Evolutionary conservation across 2,888 invertebrate species (phyloP), one percentile per base, ranked within the genome.

Genomic region (Plagodis pulveraria): DNA sequence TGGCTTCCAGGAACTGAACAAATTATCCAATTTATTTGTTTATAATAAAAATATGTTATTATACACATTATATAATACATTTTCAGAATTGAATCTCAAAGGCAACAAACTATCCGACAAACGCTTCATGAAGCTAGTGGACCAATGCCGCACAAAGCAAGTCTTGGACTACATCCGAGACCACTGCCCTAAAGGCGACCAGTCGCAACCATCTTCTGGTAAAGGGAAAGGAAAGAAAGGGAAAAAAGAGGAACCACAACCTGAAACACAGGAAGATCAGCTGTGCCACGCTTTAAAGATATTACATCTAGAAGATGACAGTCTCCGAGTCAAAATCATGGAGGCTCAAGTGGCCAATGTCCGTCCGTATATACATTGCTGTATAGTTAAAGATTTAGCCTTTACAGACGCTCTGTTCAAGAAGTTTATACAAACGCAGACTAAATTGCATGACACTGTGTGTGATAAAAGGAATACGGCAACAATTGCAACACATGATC

Each of bases 401-500:
- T 95, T 97, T 68, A 94, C 92, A 0, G 94, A 95, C 33, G 89
- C 89, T 0, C 90, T 85, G n/a, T 95, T 96, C 66, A 97, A 96
- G 78, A 95, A 95, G 78, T 97, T 97, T 72, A 96, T 97, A 63
- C 95, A 96, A 74, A 76, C 96, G 73, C 97, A 97, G 91, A 97
- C 96, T 0, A 96, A 95, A 78, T 83, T 96, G 35, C 96, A 96
- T 72, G 96, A 96, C 64, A 94, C 94, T 0, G 87, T 96, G 8
- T 97, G 97, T 80, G 95, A 96, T 54, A 97, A 96, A 77, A 91
- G 97, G 69, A 96, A 96, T 72, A 86, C 93, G 0, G 96, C 97
- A 0, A 97, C 97, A 0, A 96, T 97, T 59, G 97, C 97, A 5
- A 97, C 97, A 0, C 98, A 98, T 82, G 97, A 97, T 80, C 84